A percentile compares a stretch with the other conserved stretches of the same genome.
These are phyloP conservation scores for Rhogogaster chlorosoma DNA, from an alignment of 2,888 invertebrate genomes.

Conservation along the genomic window DNA sequence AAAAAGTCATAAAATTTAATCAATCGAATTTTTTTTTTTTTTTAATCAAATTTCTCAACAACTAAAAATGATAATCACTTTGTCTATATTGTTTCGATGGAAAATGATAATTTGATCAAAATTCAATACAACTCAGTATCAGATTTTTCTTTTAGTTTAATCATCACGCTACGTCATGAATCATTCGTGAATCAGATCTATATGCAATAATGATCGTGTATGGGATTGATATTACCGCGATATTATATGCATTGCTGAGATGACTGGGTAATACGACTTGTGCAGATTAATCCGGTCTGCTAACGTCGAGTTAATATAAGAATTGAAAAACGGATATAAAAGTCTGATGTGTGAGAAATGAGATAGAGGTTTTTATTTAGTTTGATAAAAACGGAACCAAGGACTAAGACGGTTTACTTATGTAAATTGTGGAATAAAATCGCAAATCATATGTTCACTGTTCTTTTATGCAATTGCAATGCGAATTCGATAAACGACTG, in stretches of 20 bases:
- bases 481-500: slow-evolving; percentile 1
- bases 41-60: neutral
- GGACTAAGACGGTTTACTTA: neutral
- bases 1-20: neutral
- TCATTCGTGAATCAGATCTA: slow-evolving; percentile 22
- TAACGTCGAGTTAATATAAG: neutral
- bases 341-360: slow-evolving; percentile 34
- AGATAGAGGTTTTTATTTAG: slow-evolving; percentile 8
- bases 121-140: neutral
- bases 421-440: neutral
- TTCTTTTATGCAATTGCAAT: neutral
- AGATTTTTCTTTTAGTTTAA: neutral
- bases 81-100: neutral
- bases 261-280: neutral
- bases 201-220: slow-evolving; percentile 2
- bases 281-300: neutral
- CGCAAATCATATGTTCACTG: neutral
- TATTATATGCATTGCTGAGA: neutral
- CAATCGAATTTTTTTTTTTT: neutral
- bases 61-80: neutral
- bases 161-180: neutral
- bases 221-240: neutral
- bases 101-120: too few species aligned
- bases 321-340: neutral
- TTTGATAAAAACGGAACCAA: neutral